Evolutionary conservation across 2,797 vertebrate species (phyloP).

Genomic region (Eleutherodactylus coqui): DNA sequence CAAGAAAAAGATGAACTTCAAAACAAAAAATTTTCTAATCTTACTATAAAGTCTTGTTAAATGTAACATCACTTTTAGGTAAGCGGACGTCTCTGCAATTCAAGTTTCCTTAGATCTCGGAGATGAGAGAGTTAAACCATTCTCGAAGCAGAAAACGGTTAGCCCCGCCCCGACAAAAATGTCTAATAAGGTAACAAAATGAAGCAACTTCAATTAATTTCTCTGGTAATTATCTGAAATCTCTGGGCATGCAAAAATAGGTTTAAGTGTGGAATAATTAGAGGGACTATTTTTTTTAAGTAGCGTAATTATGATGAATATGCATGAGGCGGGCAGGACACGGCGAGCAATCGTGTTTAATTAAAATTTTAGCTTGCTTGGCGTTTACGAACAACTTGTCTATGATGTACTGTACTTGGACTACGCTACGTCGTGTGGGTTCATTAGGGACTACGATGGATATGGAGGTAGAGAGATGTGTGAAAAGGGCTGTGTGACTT

Average conservation of each 20-base stretch:
- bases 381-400: slow-evolving; percentile 68
- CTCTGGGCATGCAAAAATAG: slow-evolving; percentile 73
- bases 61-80: no score
- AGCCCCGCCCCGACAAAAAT: not conserved
- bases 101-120: not conserved
- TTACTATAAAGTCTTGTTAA: no score
- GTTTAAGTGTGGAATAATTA: slow-evolving; percentile 75
- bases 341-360: slow-evolving; percentile 76
- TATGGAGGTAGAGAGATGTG: not conserved
- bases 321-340: slow-evolving; percentile 75
- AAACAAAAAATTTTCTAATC: no score
- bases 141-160: not conserved
- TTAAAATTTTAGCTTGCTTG: slow-evolving; percentile 77
- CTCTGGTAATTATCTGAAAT: slow-evolving; percentile 77
- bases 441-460: not conserved
- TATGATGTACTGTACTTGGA: slow-evolving; percentile 68
- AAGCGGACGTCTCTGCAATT: no score
- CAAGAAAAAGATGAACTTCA: no score
- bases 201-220: slow-evolving; percentile 82
- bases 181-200: slow-evolving; percentile 74
- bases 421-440: not conserved
- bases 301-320: slow-evolving; percentile 81
- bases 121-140: slow-evolving; percentile 4
- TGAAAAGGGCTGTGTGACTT: no score
- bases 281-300: slow-evolving; percentile 68